phyloP scores from a whole-genome alignment of 2,888 invertebrate species.

The Trissolcus japonicus region DNA sequence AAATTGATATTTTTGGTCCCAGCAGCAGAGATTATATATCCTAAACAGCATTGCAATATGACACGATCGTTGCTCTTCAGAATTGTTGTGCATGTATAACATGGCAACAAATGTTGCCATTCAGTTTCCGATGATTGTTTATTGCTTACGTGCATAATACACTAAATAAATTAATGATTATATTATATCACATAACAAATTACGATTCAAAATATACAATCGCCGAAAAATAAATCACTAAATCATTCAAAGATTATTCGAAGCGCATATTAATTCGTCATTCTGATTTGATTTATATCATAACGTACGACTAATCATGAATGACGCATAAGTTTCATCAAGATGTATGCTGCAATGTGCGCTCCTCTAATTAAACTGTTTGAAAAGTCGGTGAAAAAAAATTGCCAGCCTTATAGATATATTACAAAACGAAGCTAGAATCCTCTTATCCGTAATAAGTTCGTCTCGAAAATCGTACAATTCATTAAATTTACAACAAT shows the following conservation, averaged over 20 bases:
- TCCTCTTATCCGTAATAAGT: conserved; percentile 55
- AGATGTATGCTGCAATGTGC: conserved; percentile 14
- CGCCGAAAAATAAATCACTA: background rate
- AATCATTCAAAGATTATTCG: background rate
- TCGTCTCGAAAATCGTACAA: conserved; percentile 53
- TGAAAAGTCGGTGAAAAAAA: conserved; percentile 6
- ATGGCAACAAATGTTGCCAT: conserved; percentile 15
- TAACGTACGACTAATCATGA: background rate
- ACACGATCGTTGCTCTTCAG: conserved; percentile 40
- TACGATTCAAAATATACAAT: too few species aligned
- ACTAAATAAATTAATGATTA: conserved; percentile 21
- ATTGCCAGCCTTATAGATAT: conserved; percentile 20
- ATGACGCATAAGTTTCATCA: conserved; percentile 3
- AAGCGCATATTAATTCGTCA: background rate
- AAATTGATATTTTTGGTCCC: conserved; percentile 23
- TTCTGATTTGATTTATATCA: background rate
- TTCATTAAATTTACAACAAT: conserved; percentile 58
- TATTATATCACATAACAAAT: conserved; percentile 4
- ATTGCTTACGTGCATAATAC: conserved; percentile 23
- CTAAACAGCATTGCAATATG: conserved; percentile 39
- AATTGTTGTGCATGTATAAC: conserved; percentile 41
- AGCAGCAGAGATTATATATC: conserved; percentile 28
- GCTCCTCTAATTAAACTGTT: conserved; percentile 25
- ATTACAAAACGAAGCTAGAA: conserved; percentile 47
- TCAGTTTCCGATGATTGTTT: conserved; percentile 27